phyloP scores from a whole-genome alignment of 2,888 invertebrate species.

The Drosophila mimica region DNA sequence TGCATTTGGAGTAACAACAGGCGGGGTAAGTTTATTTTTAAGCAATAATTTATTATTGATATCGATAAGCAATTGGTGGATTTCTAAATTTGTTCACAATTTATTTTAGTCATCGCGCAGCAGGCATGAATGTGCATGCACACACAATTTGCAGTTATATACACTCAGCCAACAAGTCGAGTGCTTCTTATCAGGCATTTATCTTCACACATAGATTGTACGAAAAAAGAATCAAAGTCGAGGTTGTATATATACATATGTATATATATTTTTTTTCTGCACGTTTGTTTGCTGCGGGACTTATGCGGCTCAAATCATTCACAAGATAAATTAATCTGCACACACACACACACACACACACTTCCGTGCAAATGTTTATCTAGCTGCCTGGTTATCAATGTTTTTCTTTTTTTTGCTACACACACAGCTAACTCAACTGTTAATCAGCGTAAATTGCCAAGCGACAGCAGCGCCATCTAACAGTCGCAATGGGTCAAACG shows the following conservation, averaged over 20 bases:
- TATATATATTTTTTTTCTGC: slow-evolving; percentile 12
- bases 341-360: slow-evolving; percentile 19
- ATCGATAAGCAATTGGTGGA: slow-evolving; percentile 9
- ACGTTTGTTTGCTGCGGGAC: slow-evolving; percentile 56
- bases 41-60: slow-evolving; percentile 19
- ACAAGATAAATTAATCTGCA: slow-evolving; percentile 67
- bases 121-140: slow-evolving; percentile 11
- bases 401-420: not conserved
- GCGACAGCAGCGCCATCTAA: slow-evolving; percentile 2
- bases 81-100: slow-evolving; percentile 19
- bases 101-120: slow-evolving; percentile 20
- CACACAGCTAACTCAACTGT: slow-evolving; percentile 34
- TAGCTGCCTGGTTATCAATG: slow-evolving; percentile 29
- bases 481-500: slow-evolving; percentile 95
- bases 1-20: slow-evolving; percentile 39
- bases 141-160: not conserved
- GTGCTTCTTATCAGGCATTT: slow-evolving; percentile 50
- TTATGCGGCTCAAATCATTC: slow-evolving; percentile 57
- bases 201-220: slow-evolving; percentile 23
- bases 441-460: slow-evolving; percentile 46
- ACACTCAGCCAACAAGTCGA: not conserved
- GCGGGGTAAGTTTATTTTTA: slow-evolving; percentile 51
- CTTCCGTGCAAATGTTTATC: slow-evolving; percentile 42
- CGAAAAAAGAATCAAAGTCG: not conserved
- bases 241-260: not conserved